These are phyloP conservation scores for Colistium nudipinnis DNA, from an alignment of 2,113 vertebrate genomes.

Conservation along the genomic window DNA sequence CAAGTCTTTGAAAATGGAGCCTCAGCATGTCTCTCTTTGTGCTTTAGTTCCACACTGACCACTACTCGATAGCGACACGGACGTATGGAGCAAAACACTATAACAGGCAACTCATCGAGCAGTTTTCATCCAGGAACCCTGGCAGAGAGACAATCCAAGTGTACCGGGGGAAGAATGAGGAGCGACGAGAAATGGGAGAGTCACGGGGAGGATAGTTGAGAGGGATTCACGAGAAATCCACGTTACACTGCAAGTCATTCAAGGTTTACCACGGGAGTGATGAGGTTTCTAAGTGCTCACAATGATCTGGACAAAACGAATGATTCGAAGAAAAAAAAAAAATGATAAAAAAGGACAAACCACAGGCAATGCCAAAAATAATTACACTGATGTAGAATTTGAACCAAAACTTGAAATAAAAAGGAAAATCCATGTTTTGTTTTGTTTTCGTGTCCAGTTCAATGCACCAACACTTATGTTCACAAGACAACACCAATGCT, in stretches of 20 bases:
- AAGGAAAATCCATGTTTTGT: constrained; percentile 4
- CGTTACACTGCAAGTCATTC: constrained; percentile 34
- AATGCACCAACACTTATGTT: constrained; percentile 63
- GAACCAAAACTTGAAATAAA: not conserved
- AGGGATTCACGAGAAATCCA: constrained; percentile 18
- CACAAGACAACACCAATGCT: constrained; percentile 36
- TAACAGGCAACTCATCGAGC: constrained; percentile 41
- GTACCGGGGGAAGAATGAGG: constrained; percentile 24
- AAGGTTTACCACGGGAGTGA: constrained; percentile 32
- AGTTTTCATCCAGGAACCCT: constrained; percentile 45
- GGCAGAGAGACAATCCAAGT: constrained; percentile 45
- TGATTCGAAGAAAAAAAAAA: constrained; percentile 1
- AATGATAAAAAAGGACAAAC: not conserved
- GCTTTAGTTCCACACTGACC: constrained; percentile 58
- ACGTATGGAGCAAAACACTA: constrained; percentile 38
- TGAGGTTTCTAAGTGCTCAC: constrained; percentile 56
- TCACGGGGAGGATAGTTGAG: constrained; percentile 22
- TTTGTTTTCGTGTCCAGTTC: constrained; percentile 73
- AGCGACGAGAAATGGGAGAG: constrained; percentile 17
- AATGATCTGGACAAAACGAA: constrained; percentile 77
- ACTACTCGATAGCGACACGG: constrained; percentile 32
- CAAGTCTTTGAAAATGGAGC: constrained; percentile 54
- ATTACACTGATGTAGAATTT: not conserved
- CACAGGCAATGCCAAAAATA: constrained; percentile 10
- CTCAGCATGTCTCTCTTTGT: constrained; percentile 56